Evolutionary conservation across 2,888 invertebrate species (phyloP).

Genomic region (Andrena bucephala): DNA sequence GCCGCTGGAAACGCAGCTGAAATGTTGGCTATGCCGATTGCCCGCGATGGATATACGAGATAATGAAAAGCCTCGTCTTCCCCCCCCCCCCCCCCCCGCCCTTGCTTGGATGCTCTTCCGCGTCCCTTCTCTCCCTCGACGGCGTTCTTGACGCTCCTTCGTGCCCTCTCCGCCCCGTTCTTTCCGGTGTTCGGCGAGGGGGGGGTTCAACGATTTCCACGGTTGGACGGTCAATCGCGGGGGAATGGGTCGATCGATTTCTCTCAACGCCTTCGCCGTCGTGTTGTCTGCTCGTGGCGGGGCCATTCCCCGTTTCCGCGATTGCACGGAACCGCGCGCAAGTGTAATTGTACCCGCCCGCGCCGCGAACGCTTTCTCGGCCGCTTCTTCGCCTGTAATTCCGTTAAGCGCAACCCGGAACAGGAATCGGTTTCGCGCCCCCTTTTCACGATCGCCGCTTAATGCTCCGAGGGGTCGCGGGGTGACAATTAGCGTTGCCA

Average conservation of each 20-base stretch:
- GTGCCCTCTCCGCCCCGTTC: neutral
- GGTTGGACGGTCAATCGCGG: slow-evolving; percentile 30
- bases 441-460: too few relatives aligned
- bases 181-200: neutral
- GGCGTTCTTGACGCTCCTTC: slow-evolving; percentile 3
- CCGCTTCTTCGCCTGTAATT: neutral
- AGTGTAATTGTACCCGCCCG: slow-evolving; percentile 19
- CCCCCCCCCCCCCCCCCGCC: too few relatives aligned
- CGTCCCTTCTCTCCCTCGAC: slow-evolving; percentile 54
- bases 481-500: too few relatives aligned
- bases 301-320: neutral
- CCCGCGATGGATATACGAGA: slow-evolving; percentile 79
- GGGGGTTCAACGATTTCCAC: slow-evolving; percentile 49
- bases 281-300: neutral
- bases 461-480: too few relatives aligned
- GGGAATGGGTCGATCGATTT: slow-evolving; percentile 38
- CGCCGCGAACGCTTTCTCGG: neutral
- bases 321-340: slow-evolving; percentile 12
- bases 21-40: slow-evolving; percentile 80
- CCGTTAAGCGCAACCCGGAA: neutral
- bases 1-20: slow-evolving; percentile 68
- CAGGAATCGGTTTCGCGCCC: too few relatives aligned
- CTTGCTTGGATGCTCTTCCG: slow-evolving; percentile 70
- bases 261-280: slow-evolving; percentile 36
- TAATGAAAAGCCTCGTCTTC: slow-evolving; percentile 78